Base-by-base conservation (phyloP, 2,113 vertebrate genomes). In the Charadrius vociferus region DNA sequence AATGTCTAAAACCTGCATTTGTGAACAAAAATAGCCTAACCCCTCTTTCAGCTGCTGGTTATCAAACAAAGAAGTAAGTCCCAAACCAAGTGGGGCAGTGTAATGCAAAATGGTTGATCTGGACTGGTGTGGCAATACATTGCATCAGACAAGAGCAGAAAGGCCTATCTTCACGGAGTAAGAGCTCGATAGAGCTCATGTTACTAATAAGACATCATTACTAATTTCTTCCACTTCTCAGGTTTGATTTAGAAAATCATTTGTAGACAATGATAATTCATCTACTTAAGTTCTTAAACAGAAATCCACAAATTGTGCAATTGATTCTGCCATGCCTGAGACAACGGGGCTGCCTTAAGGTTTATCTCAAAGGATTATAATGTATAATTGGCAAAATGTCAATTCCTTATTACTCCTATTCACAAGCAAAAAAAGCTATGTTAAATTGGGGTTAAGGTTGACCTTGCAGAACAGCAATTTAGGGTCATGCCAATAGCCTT, bases 301-400 rank as follows among this genome's bases (percentile, higher is more conserved):
- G 89, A 94, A 95, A 96, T 74, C 73, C 94, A 90, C 78, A 79
- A 95, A 92, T 66, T 68, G 77, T 92, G 91, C 79, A 90, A 72
- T 80, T 74, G 80, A 81, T 94, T 93, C 72, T 82, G 80, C 85
- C 86, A 61, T 93, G 90, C 70, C 47, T 5, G 30, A 95, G 87
- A 89, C 79, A 58, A 77, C 4, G 1, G 70, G 62, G 68, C 41
- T 96, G 86, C 56, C 62, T 86, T 88, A 15, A 93, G 86, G 21
- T 96, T 97, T 95, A 71, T 95, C 92, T 96, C 30, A 4, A 36
- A 73, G 85, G 87, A 95, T 88, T 97, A 81, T 19, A 65, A 47
- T 6, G 10, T n/a, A 39, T 8, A 83, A 70, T 27, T 97, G 92
- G 96, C 79, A 94, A 95, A 95, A 95, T 55, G 32, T 90, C 93